Base-by-base conservation (phyloP, 2,888 invertebrate species). In the Anorthoa munda region DNA sequence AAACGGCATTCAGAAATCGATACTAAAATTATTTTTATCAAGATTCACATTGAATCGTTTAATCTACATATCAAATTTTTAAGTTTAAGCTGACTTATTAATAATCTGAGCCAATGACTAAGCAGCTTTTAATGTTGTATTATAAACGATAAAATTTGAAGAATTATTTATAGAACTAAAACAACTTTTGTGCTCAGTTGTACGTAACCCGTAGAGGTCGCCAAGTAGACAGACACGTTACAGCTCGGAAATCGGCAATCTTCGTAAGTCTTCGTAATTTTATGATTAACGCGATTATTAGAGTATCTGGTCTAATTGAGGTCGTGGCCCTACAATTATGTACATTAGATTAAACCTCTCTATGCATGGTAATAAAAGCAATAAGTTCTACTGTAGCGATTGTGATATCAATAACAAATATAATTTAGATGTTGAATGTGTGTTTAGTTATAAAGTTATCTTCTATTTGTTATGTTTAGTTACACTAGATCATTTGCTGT, bases 231-330 rank as follows among this genome's bases (percentile, higher is more conserved):
- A 64, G 81, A 77, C 82, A 80, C 79, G 83, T 83, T 75, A 72
- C 67, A 72, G 87, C 88, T 92, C 90, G 93, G 94, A 94, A 92
- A 93, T 92, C 89, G 90, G 87, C 92, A 85, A 92, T 94, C 92
- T 90, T 92, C 89, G 86, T 88, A 68, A 77, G 75, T 75, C 90
- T 92, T 90, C 88, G 89, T 93, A 93, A 93, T 93, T 92, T 91
- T 85, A 92, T 91, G 90, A 95, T 94, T 93, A 93, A 89, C 89
- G 89, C 91, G 92, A 93, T 94, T 94, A 94, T 90, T 87, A 87
- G 78, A 86, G 84, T 85, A 89, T 88, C 85, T 87, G 77, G 79
- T 84, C 85, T 94, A 93, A 95, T 93, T 93, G 92, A 93, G 94
- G 94, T 95, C 94, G 92, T 86, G 92, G 92, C 92, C 92, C 91